Conservation (phyloP, 2,797 vertebrate species). For the Bovichtus diacanthus region DNA sequence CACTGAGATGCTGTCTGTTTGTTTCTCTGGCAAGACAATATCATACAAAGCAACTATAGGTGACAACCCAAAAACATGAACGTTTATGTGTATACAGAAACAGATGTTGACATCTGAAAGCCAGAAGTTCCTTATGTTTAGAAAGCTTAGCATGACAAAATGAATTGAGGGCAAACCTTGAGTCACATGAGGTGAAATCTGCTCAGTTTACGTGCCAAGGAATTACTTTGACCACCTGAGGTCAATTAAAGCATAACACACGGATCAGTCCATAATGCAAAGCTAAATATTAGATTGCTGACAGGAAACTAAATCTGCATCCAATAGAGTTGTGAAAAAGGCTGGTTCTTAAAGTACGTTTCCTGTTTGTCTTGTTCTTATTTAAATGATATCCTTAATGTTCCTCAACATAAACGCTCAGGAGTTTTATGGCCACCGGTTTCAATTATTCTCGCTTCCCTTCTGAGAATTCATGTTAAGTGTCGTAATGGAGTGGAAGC, state of each 20-base stretch:
- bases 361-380: background rate
- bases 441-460: background rate
- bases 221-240: conserved; percentile 18
- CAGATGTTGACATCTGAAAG: conserved; percentile 5
- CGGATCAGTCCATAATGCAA: background rate
- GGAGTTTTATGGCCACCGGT: background rate
- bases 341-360: background rate
- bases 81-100: background rate
- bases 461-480: background rate
- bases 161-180: background rate
- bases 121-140: background rate
- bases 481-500: background rate
- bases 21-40: background rate
- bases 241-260: conserved; percentile 5
- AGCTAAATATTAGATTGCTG: background rate
- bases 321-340: background rate
- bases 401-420: background rate
- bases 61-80: background rate
- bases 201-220: conserved; percentile 12
- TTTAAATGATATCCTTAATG: background rate
- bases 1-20: background rate
- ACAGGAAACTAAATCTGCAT: conserved; percentile 3
- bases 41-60: background rate
- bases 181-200: conserved; percentile 39
- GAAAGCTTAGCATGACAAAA: conserved; percentile 12